Evolutionary conservation across 2,113 vertebrate species (phyloP).

Genomic region (Grus americana): DNA sequence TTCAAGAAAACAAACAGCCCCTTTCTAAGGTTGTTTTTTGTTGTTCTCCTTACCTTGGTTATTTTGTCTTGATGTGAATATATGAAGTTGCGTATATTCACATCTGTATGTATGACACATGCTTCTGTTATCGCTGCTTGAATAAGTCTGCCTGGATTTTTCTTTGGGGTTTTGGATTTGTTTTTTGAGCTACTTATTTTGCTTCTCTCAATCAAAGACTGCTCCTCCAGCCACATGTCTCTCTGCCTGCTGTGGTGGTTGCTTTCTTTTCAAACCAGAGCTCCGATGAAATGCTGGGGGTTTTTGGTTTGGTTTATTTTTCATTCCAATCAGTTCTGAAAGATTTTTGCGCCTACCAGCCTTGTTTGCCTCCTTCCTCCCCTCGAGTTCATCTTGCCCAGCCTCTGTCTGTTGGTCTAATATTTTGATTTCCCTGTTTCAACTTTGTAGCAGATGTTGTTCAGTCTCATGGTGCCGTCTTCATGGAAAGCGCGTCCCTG

Average conservation of each 20-base stretch:
- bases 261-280: conserved; percentile 44
- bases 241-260: conserved; percentile 49
- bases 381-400: conserved; percentile 26
- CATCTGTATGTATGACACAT: conserved; percentile 30
- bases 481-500: conserved; percentile 89
- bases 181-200: conserved; percentile 10
- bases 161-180: conserved; percentile 12
- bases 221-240: not conserved
- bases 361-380: conserved; percentile 24
- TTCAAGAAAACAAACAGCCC: conserved; percentile 10
- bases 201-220: conserved; percentile 29
- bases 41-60: not conserved
- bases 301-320: not conserved
- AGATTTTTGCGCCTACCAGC: conserved; percentile 26
- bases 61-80: conserved; percentile 31
- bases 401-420: conserved; percentile 77
- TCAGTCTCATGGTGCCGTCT: conserved; percentile 93
- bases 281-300: not conserved
- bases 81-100: not conserved
- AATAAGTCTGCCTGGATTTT: not conserved
- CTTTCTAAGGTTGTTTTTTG: not conserved
- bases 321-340: conserved; percentile 1
- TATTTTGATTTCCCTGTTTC: conserved; percentile 84
- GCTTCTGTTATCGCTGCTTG: conserved; percentile 38
- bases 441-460: conserved; percentile 92